Conservation (phyloP, 2,797 vertebrate genomes). For the Lepilemur ruficaudatus region DNA sequence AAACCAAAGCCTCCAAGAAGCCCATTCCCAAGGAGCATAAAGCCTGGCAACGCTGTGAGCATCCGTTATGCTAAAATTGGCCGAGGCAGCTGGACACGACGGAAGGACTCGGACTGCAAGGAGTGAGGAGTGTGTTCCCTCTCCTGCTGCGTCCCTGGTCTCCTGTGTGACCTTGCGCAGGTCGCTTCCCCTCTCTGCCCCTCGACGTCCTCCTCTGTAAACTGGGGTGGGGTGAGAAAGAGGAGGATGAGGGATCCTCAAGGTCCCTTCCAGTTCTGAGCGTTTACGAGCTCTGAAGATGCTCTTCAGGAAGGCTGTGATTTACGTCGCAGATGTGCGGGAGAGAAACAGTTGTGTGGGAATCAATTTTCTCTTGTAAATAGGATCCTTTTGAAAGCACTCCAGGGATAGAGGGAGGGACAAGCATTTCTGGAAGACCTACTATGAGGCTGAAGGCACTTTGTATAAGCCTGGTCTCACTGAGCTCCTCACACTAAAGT, state of each 20-base stretch:
- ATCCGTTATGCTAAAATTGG: rapidly evolving
- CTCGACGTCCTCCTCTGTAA: background rate
- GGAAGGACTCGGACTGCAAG: background rate
- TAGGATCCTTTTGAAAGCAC: background rate
- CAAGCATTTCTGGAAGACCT: background rate
- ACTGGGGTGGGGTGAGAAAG: background rate
- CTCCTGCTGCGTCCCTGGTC: background rate
- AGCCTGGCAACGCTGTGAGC: rapidly evolving
- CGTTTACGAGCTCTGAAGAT: background rate
- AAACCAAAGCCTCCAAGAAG: background rate
- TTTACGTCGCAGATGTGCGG: background rate
- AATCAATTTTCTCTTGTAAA: background rate
- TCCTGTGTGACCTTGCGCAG: background rate
- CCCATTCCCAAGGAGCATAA: background rate
- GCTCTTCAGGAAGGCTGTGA: background rate
- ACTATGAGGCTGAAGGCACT: background rate
- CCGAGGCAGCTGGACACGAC: rapidly evolving
- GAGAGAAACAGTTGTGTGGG: background rate
- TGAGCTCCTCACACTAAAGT: background rate
- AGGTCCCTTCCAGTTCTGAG: background rate
- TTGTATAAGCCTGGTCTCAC: background rate
- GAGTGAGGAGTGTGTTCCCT: background rate
- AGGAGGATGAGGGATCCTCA: background rate
- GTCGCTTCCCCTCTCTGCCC: background rate
- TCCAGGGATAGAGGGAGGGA: background rate